Percentiles rank a stretch among this genome's conserved stretches.
phyloP scores from a whole-genome alignment of 2,888 invertebrate genomes.

The Punctoribates punctum region DNA sequence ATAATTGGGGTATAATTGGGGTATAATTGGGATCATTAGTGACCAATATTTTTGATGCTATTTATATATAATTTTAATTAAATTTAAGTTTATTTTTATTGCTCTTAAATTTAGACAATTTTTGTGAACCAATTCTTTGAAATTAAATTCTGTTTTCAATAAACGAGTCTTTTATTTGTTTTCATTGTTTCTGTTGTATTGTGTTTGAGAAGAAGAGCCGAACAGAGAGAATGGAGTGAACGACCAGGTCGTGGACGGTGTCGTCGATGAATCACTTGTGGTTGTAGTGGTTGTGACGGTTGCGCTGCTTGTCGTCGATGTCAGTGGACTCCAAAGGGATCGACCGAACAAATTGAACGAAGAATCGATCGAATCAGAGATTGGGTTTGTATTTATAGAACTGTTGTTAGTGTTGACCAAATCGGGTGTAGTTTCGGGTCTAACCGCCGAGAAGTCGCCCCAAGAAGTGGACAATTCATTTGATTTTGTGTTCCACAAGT shows the following conservation, averaged over 20 bases:
- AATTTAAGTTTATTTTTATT: not conserved
- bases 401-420: not conserved
- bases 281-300: not conserved
- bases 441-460: not conserved
- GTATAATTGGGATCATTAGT: too few relatives aligned
- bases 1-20: too few relatives aligned
- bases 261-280: not conserved
- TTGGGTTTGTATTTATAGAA: conserved; percentile 5
- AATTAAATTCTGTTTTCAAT: not conserved
- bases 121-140: not conserved
- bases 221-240: conserved; percentile 33
- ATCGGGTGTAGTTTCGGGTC: not conserved
- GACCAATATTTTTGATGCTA: too few relatives aligned
- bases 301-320: not conserved
- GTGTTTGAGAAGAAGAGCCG: conserved; percentile 21
- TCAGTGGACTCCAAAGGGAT: conserved; percentile 25
- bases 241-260: conserved; percentile 19
- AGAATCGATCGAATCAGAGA: not conserved
- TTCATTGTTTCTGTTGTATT: conserved; percentile 11
- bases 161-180: not conserved
- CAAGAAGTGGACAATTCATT: not conserved
- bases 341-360: conserved; percentile 35
- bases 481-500: conserved; percentile 9
- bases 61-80: too few relatives aligned
- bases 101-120: not conserved